Evolutionary conservation across 2,797 vertebrate genomes (phyloP).

Genomic region (Xenopus petersii): DNA sequence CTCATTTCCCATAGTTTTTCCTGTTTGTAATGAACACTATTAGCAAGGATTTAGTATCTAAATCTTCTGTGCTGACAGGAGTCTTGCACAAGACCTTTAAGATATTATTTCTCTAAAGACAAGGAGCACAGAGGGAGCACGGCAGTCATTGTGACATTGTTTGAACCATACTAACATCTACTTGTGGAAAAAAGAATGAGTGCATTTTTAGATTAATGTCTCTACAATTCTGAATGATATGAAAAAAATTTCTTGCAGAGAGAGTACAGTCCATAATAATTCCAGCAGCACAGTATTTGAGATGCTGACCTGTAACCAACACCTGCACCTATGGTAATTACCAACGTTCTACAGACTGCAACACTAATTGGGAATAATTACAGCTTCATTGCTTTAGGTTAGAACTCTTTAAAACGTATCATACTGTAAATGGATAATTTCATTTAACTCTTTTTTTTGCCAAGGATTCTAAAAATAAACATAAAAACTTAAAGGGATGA

Average conservation of each 20-base stretch:
- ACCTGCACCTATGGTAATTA: slow-evolving; percentile 31
- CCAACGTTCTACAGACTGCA: slow-evolving; percentile 1
- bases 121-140: neutral
- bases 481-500: slow-evolving; percentile 5
- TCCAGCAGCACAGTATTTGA: neutral
- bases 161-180: neutral
- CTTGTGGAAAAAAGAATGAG: neutral
- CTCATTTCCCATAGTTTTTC: neutral
- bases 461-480: slow-evolving; percentile 13
- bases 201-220: too few species aligned
- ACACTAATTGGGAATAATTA: slow-evolving; percentile 39
- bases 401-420: slow-evolving; percentile 13
- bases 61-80: neutral
- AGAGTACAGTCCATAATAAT: neutral
- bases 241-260: neutral
- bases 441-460: slow-evolving; percentile 30
- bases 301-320: slow-evolving; percentile 27
- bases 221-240: neutral
- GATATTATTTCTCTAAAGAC: neutral
- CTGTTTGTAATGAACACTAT: too few species aligned
- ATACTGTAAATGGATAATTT: slow-evolving; percentile 20
- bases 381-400: slow-evolving; percentile 8
- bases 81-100: neutral
- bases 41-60: too few species aligned
- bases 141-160: neutral